phyloP scores from a whole-genome alignment of 2,113 vertebrate species.

The Baryphthengus martii region DNA sequence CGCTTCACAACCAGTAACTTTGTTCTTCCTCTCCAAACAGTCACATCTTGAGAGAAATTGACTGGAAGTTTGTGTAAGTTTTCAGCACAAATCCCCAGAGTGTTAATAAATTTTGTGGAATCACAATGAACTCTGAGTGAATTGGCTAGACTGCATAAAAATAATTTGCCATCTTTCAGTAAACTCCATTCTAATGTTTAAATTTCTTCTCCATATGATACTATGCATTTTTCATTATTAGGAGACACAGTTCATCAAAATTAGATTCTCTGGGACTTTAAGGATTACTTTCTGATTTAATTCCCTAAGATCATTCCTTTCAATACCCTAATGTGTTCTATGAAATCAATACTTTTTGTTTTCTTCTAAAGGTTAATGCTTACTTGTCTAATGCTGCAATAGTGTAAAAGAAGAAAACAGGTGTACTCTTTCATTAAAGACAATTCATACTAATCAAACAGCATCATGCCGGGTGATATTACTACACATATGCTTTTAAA shows the following conservation, averaged over 20 bases:
- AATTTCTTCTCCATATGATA: not conserved
- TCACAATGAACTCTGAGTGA: not conserved
- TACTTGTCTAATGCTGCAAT: not conserved
- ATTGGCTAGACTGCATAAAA: not conserved
- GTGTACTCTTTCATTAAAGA: not conserved
- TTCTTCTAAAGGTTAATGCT: not conserved
- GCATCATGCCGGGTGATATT: not conserved
- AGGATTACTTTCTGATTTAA: not conserved
- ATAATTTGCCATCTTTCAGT: not conserved
- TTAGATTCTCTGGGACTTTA: not conserved
- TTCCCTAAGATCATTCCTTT: not conserved
- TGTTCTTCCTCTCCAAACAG: not conserved
- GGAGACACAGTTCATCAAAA: not conserved
- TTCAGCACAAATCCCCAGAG: not conserved
- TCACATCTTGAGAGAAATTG: not conserved
- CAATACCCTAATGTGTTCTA: not conserved
- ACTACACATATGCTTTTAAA: not conserved
- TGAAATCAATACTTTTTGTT: not conserved
- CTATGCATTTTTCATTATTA: not conserved
- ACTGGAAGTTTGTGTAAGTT: not conserved
- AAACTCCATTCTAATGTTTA: not conserved
- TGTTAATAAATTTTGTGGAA: not conserved
- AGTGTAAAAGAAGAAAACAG: not conserved
- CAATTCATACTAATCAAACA: not conserved
- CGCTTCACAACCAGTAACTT: not conserved